Base-by-base conservation (phyloP, 2,113 vertebrate species). In the Psittacus erithacus region DNA sequence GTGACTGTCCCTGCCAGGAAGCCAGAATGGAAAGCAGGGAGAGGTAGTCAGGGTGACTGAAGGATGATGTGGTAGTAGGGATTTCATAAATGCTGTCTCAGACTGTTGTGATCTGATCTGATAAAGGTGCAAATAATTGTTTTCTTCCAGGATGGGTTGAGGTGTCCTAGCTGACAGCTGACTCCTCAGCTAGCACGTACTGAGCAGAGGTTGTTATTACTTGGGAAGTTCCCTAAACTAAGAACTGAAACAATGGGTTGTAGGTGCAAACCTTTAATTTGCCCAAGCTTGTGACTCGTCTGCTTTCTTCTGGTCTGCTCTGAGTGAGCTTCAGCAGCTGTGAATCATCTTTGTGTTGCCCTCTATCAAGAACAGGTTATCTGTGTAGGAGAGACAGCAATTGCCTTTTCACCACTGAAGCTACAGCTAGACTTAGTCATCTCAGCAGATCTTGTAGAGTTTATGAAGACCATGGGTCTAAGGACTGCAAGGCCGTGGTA, bases 51-150 rank as follows among this genome's bases (percentile, higher is more conserved):
- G 18, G 7, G 31, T 64, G 55, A 44, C 55, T 59, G 71, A 39
- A 80, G 39, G 35, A 50, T 84, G 29, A 60, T 67, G 33, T 62
- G 33, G 31, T 60, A 41, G 47, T 29, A 73, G 41, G 31, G 49
- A 47, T 79, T 89, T 91, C 0, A 0, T 82, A 73, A 91, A 73
- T 69, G 53, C 49, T 4, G 1, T 57, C 62, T 84, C 52, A 65
- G 6, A 28, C 44, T 74, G 29, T 76, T 88, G 65, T 27, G 53
- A 18, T 92, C 41, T 82, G 47, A 91, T 86, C 81, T 79, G 68
- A 84, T 92, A 47, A 90, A 88, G 29, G 49, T 68, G 77, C 70
- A 69, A 95, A 92, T 93, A 82, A 71, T 86, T 76, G 44, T 83
- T 95, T 86, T 92, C 64, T 74, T 68, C 39, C 91, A 62, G 69